Evolutionary conservation across 2,113 vertebrate genomes (phyloP), one percentile per base, ranked within the genome.

Genomic region (Desmodus rotundus): DNA sequence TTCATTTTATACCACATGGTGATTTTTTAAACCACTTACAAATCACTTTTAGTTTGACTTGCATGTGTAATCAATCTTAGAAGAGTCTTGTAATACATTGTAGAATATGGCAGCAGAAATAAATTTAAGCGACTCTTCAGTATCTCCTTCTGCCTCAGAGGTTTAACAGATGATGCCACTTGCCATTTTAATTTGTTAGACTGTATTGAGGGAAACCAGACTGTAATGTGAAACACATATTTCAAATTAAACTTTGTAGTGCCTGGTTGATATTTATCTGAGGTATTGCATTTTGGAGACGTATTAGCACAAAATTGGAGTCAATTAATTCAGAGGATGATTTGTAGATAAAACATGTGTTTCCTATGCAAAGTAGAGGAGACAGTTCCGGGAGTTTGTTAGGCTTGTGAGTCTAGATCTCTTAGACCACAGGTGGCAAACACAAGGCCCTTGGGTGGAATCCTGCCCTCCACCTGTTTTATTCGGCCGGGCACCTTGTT

Each of bases 171-270:
- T 78, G 78, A 89, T 74, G 36, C 52, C 56, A 72, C 47, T 88
- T 94, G 73, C 33, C 52, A 86, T 91, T 93, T 91, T 92, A 94
- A 96, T 95, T 89, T 95, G 78, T 77, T 78, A 84, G 31, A 74
- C 33, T 14, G 47, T 80, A 47, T 50, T 68, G 54, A 97, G 33
- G 90, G 87, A 96, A 94, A 96, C 24, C 74, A 96, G 83, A 92
- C 45, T 70, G 33, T 58, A 88, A 88, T 0, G 10, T 68, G 47
- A 56, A 87, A 78, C 4, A 52, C 8, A 20, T 93, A 91, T 89
- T 92, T 95, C 94, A 90, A 93, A 89, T 89, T 92, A 87, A 93
- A 56, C 74, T 89, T 67, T 89, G 33, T 85, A 28, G 80, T 17
- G 65, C 20, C 89, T 96, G 80, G 43, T 54, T 80, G 68, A 68